Evolutionary conservation across 2,113 vertebrate genomes (phyloP), one percentile per base, ranked within the genome.

Genomic region (Rattus rattus): DNA sequence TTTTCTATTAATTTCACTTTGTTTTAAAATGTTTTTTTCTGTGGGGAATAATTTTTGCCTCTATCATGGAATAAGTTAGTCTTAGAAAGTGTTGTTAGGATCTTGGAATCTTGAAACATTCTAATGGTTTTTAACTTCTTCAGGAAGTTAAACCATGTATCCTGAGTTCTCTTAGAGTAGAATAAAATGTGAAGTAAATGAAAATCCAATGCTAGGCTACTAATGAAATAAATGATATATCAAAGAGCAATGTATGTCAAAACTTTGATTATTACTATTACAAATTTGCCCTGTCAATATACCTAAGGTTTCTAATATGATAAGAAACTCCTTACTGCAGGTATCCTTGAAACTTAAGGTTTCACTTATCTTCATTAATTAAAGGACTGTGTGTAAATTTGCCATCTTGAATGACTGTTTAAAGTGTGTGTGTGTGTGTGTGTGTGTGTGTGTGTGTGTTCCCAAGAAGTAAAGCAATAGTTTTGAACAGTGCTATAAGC

Each of bases 1-100:
- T 49, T 93, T 94, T 85, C 85, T 93, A 43, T 95, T 98, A 96
- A 98, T 97, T 95, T 96, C 26, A 95, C 33, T 96, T 81, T 17
- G 88, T 94, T 90, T 92, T 87, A 47, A 79, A 95, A 94, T 52
- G 1, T 8, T 43, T 86, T 87, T 4, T 72, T 88, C 47, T 63
- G 59, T 0, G 17, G 9, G 59, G 43, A 96, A 92, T 88, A 59
- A 72, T 16, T 87, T 93, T 90, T 92, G 39, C 59, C 43, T 89
- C 67, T 92, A 95, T 90, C 17, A 59, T 39, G 52, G 52, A 92
- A 86, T 36, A n/a, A 90, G 17, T 65, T 43, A 80, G 10, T 54
- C 26, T 85, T 56, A 81, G 77, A 67, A 96, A 97, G 72, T 49
- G 1, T 77, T 89, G 16, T n/a, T 90, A 63, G 30, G 7, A 70